A percentile compares a stretch with the other conserved stretches of the same genome.
These are phyloP conservation scores for Spilogale gracilis DNA, from an alignment of 2,113 vertebrate genomes.

Conservation along the genomic window DNA sequence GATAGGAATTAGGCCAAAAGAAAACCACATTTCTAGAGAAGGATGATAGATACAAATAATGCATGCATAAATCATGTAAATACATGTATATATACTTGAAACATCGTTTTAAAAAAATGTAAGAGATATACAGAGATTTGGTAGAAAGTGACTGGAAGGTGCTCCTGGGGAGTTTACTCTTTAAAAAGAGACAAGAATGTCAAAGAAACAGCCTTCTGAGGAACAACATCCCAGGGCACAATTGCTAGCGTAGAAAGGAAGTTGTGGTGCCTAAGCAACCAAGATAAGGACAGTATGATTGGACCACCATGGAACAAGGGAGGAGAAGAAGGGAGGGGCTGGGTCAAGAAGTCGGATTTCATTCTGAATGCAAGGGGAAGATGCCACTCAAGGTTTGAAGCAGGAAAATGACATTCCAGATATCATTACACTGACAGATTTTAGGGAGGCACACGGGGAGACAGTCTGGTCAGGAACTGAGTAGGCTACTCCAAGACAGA, in stretches of 20 bases:
- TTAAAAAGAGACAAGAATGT: background rate
- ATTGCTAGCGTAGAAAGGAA: background rate
- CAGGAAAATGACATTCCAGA: background rate
- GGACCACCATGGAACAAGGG: background rate
- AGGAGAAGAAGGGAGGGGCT: background rate
- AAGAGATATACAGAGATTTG: background rate
- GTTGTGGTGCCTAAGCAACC: background rate
- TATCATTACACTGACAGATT: background rate
- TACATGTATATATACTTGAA: background rate
- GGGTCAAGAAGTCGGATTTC: background rate
- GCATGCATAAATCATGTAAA: background rate
- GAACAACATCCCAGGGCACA: background rate
- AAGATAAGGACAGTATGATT: background rate
- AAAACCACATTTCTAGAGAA: background rate
- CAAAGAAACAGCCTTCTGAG: background rate
- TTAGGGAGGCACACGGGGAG: accelerated
- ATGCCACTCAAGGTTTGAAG: background rate
- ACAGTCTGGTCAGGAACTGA: background rate
- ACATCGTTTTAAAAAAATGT: background rate
- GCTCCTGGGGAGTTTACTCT: background rate
- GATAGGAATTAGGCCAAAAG: background rate
- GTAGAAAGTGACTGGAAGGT: background rate
- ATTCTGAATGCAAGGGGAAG: background rate
- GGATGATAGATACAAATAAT: background rate
- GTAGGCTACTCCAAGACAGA: background rate